Evolutionary conservation across 2,888 invertebrate species (phyloP).

Genomic region (Acrobasis consociella): DNA sequence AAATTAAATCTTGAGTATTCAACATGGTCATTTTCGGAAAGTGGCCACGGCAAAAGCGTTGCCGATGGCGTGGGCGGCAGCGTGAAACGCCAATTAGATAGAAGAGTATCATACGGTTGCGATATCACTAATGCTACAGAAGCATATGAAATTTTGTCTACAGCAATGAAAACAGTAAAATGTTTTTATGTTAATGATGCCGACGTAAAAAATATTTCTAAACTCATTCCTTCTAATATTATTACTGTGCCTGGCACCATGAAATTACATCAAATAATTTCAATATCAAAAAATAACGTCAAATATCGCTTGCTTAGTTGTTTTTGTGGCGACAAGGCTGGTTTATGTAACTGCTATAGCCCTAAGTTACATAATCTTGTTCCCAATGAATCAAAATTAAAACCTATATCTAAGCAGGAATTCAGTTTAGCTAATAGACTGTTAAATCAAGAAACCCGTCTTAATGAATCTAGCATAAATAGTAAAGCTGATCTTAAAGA

Average conservation of each 20-base stretch:
- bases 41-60: slow-evolving; percentile 2
- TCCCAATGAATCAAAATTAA: no score
- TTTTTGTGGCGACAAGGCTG: slow-evolving; percentile 27
- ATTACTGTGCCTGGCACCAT: slow-evolving; percentile 29
- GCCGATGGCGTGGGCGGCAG: neutral
- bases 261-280: slow-evolving; percentile 33
- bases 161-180: slow-evolving; percentile 30
- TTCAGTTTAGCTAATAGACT: no score
- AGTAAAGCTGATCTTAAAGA: no score
- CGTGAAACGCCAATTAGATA: slow-evolving; percentile 5
- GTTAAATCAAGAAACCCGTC: no score
- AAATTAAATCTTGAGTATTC: neutral
- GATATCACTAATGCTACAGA: slow-evolving; percentile 2
- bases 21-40: slow-evolving; percentile 1
- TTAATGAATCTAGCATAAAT: no score
- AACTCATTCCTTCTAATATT: slow-evolving; percentile 28
- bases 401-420: no score
- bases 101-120: slow-evolving; percentile 13
- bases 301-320: slow-evolving; percentile 29
- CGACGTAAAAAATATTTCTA: slow-evolving; percentile 29
- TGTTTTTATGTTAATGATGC: slow-evolving; percentile 30
- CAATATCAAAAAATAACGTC: slow-evolving; percentile 22
- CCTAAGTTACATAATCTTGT: no score
- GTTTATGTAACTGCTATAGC: slow-evolving; percentile 23
- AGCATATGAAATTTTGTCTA: slow-evolving; percentile 24